Percentiles rank a stretch among this genome's conserved stretches.
Evolutionary conservation across 2,113 vertebrate genomes (phyloP).

Genomic region (Cynopterus brachyotis): DNA sequence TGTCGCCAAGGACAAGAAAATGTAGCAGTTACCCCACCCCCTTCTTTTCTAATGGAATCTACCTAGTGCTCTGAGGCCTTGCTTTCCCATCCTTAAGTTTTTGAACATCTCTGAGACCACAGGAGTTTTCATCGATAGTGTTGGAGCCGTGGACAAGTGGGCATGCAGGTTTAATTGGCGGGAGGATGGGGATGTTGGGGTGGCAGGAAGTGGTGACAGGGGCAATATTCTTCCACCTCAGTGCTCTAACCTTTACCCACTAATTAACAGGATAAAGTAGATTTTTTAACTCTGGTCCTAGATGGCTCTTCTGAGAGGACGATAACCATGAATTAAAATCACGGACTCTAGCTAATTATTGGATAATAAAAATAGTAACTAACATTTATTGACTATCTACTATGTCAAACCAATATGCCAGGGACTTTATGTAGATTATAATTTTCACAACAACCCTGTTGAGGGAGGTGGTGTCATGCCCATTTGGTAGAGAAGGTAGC

Average conservation of each 20-base stretch:
- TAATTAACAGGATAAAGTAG: not conserved
- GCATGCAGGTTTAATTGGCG: not conserved
- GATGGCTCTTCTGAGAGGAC: slow-evolving; percentile 28
- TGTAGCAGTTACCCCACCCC: not conserved
- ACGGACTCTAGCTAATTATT: not conserved
- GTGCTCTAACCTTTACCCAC: not conserved
- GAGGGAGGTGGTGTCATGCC: not conserved
- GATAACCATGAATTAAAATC: not conserved
- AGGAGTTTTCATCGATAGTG: not conserved
- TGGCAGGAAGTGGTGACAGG: not conserved
- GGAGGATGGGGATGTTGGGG: too few species aligned
- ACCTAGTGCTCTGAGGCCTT: not conserved
- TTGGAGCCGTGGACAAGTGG: not conserved
- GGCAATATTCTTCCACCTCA: not conserved
- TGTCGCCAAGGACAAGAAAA: slow-evolving; percentile 12
- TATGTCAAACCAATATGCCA: not conserved
- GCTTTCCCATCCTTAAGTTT: not conserved
- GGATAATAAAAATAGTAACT: slow-evolving; percentile 46
- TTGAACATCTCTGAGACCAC: not conserved
- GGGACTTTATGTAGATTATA: not conserved
- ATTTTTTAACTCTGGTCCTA: not conserved
- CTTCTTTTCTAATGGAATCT: not conserved
- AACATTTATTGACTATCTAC: not conserved
- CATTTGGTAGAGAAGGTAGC: not conserved
- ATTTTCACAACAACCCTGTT: not conserved